phyloP scores from a whole-genome alignment of 2,113 vertebrate species.

The Perca schrenkii region DNA sequence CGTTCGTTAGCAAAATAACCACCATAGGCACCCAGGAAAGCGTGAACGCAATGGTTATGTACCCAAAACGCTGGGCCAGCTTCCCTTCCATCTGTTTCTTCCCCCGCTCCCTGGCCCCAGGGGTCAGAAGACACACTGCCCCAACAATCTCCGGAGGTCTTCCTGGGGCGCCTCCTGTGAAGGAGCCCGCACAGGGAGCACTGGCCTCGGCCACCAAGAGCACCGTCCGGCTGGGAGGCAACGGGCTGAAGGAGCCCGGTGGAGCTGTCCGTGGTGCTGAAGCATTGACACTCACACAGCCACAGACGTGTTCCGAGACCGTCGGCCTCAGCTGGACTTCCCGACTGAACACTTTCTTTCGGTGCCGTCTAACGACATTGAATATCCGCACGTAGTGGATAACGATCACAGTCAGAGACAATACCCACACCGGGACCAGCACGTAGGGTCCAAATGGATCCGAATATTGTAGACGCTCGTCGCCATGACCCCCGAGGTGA shows the following conservation, averaged over 20 bases:
- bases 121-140: constrained; percentile 74
- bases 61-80: constrained; percentile 78
- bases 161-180: not conserved
- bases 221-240: not conserved
- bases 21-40: constrained; percentile 79
- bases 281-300: constrained; percentile 6
- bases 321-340: constrained; percentile 63
- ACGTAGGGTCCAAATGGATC: constrained; percentile 73
- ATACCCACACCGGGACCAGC: constrained; percentile 71
- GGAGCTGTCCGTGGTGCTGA: constrained; percentile 27
- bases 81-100: constrained; percentile 76
- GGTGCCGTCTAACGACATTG: constrained; percentile 68
- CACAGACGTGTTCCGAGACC: constrained; percentile 35
- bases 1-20: constrained; percentile 61
- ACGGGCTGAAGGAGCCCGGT: not conserved
- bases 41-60: constrained; percentile 74
- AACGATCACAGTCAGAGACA: constrained; percentile 67
- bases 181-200: not conserved
- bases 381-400: constrained; percentile 76
- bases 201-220: constrained; percentile 41
- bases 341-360: constrained; percentile 64
- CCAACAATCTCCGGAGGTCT: constrained; percentile 67
- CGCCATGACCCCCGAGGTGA: not conserved
- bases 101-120: constrained; percentile 61
- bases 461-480: not conserved